Base-by-base conservation (phyloP, 1,140 invertebrate species). In the Penaeus indicus region DNA sequence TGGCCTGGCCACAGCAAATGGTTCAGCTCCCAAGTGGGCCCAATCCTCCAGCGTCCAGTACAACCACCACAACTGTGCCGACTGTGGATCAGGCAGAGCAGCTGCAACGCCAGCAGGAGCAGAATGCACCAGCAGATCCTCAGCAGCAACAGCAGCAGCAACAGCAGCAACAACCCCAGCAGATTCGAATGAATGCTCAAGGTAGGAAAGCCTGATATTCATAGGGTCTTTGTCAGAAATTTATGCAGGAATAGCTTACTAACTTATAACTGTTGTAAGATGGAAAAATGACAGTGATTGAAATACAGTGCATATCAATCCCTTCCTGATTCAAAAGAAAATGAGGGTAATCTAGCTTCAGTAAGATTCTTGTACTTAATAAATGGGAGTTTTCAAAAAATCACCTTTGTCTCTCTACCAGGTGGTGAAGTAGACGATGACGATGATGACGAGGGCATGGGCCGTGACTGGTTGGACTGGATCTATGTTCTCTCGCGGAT, bases 181-280 rank as follows among this genome's bases (percentile, higher is more conserved):
- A 62, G 61, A 88, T 88, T 63, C 75, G 86, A 27, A 88, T 88
- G 86, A 88, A 88, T 83, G 86, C 86, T 60, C 86, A 88, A 88
- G 86, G 86, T 88, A 60, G 25, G 82, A 19, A 47, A 54, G 19
- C 38, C 19, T 61, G 1, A 42, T 81, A 61, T 81, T 4, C 60
- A n/a, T 61, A 42, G 38, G 7, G 16, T 4, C 60, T 22, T 13
- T 54, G 21, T 21, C n/a, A n/a, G 60, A 47, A 32, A 5, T 21
- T 21, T 60, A 81, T 25, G 42, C 10, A 25, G 42, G 21, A 32
- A 79, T 19, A 79, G 22, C 10, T 42, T 79, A 27, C 77, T 42
- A 19, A 16, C 3, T 3, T 19, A 72, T 72, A 72, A 72, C 67
- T 18, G 21, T 1, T 60, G 27, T 60, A 10, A 11, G 47, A 13